Base-by-base conservation (phyloP, 2,888 invertebrate genomes). In the Neoaliturus tenellus region DNA sequence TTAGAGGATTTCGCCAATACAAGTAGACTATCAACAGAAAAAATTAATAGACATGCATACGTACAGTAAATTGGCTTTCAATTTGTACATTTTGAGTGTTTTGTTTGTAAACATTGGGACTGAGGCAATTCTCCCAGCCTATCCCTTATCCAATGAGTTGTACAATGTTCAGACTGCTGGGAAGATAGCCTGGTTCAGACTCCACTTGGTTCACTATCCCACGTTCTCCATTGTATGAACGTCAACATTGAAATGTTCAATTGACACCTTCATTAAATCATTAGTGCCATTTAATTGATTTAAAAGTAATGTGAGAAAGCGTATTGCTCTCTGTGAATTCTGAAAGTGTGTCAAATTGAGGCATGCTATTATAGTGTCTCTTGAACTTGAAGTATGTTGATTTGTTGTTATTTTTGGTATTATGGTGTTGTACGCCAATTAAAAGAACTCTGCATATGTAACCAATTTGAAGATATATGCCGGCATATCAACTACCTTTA, bases 221-320 rank as follows among this genome's bases (percentile, higher is more conserved):
- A 62, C 14, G 31, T 62, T 62, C 62, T 4, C 31, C 31, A 62
- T 62, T 62, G 62, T 62, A 28, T 62, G 31, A 6, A 20, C 31
- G 14, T 28, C 62, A 28, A 55, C 17, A 62, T 3, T 62, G 62
- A 62, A 28, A 28, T 31, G 31, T 62, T 31, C 20, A 62, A 62
- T 62, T 62, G 62, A 62, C 28, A 62, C 62, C 28, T 20, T 62
- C 62, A 28, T 62, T 62, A 62, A 55, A 28, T 14, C 12, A 62
- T 28, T 58, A 23, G 25, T 3, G 4, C 25, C 23, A 17, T n/a
- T 48, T 48, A 51, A 51, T n/a, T 25, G 62, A 39, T n/a, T 78
- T 3, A 62, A 44, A 48, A 48, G 28, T 81, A 58, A 41, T 55
- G 35, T 58, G 39, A 31, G 67, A 80, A 83, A 41, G 31, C 25